Evolutionary conservation across 1,140 invertebrate species (phyloP).

Genomic region (Brachystomella parvula): DNA sequence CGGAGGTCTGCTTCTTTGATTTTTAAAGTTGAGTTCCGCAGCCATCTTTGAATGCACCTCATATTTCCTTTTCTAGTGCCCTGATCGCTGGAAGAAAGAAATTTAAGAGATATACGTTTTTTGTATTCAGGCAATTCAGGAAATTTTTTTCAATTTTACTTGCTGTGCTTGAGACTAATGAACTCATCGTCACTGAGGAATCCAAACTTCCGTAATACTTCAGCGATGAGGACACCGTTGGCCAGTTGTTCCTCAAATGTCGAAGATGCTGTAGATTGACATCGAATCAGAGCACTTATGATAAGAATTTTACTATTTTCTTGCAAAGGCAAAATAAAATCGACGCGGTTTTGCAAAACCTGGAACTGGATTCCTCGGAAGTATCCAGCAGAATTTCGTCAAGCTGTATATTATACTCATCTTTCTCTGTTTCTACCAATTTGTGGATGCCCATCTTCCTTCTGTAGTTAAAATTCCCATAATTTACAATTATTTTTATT

Average conservation of each 20-base stretch:
- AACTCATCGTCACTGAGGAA: constrained; percentile 11
- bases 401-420: no score
- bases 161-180: constrained; percentile 9
- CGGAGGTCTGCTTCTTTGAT: background rate
- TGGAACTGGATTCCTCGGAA: no score
- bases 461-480: no score
- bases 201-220: constrained; percentile 13
- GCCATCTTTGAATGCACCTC: constrained; percentile 2
- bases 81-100: background rate
- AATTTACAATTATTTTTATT: no score
- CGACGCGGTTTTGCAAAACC: no score
- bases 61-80: background rate
- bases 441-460: no score
- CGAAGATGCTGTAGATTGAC: background rate
- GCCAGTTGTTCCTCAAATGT: background rate
- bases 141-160: constrained; percentile 3
- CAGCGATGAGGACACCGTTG: constrained; percentile 12
- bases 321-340: no score
- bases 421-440: no score
- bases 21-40: background rate
- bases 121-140: background rate
- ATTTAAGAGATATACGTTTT: background rate
- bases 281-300: no score
- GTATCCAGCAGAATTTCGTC: no score
- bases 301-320: no score